Conservation (phyloP, 2,113 vertebrate species). For the Lonchura striata region DNA sequence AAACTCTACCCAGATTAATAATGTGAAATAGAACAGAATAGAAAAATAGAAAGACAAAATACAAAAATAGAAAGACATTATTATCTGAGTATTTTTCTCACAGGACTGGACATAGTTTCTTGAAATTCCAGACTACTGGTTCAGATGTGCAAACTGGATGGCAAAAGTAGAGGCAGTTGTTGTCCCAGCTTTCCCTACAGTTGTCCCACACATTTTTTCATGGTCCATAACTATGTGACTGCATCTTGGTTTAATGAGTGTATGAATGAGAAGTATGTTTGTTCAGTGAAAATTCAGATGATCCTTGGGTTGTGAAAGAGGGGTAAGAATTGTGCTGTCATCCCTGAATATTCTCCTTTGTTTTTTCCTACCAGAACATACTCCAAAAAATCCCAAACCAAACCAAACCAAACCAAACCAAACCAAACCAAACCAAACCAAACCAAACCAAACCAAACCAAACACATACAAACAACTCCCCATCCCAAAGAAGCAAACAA, state of each 20-base stretch:
- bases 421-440: background rate
- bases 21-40: background rate
- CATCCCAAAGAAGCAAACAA: background rate
- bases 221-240: background rate
- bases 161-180: background rate
- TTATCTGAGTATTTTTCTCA: background rate
- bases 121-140: background rate
- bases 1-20: background rate
- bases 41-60: background rate
- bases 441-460: background rate
- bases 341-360: background rate
- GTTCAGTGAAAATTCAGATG: background rate
- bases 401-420: background rate
- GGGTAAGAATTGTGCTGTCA: background rate
- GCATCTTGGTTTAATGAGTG: background rate
- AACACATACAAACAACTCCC: background rate
- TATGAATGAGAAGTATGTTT: background rate
- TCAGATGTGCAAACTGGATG: background rate
- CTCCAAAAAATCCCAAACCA: background rate
- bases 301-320: background rate
- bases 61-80: background rate
- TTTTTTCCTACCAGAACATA: background rate
- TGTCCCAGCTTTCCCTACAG: no score
- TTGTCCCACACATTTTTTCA: background rate
- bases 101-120: background rate